Evolutionary conservation across 2,888 invertebrate genomes (phyloP).

Genomic region (Petrolisthes cinctipes): DNA sequence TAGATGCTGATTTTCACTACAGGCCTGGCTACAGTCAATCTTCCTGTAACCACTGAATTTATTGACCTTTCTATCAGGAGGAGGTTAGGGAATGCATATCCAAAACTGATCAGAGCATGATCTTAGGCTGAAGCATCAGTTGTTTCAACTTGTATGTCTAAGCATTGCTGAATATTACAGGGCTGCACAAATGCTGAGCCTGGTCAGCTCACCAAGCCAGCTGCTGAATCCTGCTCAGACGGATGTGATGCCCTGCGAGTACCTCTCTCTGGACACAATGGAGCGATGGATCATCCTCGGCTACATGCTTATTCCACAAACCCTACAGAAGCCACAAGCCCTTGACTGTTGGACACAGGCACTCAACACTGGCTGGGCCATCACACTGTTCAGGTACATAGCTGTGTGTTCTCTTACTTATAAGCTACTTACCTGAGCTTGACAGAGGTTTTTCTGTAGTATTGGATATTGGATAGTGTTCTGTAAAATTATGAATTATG

Average conservation of each 20-base stretch:
- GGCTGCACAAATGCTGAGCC: conserved; percentile 90
- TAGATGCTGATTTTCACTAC: too few relatives aligned
- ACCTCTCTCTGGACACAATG: conserved; percentile 92
- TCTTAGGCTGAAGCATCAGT: not conserved
- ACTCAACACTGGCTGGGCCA: conserved; percentile 62
- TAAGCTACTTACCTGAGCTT: too few relatives aligned
- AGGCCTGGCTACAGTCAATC: too few relatives aligned
- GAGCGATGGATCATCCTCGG: conserved; percentile 98
- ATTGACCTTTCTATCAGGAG: not conserved
- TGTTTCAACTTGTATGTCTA: not conserved
- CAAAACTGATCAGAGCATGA: not conserved
- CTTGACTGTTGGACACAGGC: conserved; percentile 81
- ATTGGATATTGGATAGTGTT: too few relatives aligned
- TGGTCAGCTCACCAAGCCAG: conserved; percentile 94
- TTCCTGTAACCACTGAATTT: too few relatives aligned
- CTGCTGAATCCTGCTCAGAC: conserved; percentile 94
- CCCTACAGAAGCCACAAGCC: conserved; percentile 82
- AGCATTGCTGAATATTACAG: conserved; percentile 66
- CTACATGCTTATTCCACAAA: conserved; percentile 89
- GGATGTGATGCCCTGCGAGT: conserved; percentile 97
- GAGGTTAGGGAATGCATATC: not conserved
- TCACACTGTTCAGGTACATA: conserved; percentile 63
- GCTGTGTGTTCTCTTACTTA: too few relatives aligned
- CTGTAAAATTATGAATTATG: too few relatives aligned
- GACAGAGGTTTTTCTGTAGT: too few relatives aligned